Conservation (phyloP, 2,797 vertebrate species). For the Urocyon cinereoargenteus region DNA sequence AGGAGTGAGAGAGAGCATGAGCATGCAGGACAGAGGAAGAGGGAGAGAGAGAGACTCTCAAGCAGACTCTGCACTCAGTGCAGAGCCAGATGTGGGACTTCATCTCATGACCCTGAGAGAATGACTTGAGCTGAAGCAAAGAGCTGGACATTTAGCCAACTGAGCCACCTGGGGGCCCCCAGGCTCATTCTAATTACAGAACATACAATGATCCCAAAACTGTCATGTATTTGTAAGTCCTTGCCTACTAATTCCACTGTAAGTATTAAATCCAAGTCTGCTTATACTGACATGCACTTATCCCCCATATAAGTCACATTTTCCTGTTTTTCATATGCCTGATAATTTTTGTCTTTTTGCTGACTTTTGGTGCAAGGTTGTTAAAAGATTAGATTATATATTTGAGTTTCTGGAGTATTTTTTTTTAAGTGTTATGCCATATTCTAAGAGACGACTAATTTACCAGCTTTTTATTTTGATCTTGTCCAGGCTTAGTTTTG, state of each 20-base stretch:
- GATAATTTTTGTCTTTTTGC: neutral
- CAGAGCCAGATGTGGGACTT: neutral
- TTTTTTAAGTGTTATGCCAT: too few relatives aligned
- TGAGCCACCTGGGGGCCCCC: rapidly evolving
- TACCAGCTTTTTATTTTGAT: neutral
- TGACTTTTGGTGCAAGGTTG: neutral
- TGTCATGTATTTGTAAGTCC: neutral
- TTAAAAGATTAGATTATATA: neutral
- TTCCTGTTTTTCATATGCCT: neutral
- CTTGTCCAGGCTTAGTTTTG: neutral
- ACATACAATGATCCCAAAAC: neutral
- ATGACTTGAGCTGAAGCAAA: neutral
- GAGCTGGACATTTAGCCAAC: neutral
- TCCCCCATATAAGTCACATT: neutral
- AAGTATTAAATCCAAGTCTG: neutral
- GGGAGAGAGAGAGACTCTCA: neutral
- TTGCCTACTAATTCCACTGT: neutral
- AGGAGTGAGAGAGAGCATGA: neutral
- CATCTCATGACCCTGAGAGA: neutral
- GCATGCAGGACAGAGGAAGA: neutral
- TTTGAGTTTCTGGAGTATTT: neutral
- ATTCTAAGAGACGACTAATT: too few relatives aligned
- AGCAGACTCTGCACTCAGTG: neutral
- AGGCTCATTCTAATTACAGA: neutral
- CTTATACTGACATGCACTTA: neutral